These are phyloP conservation scores for Lepidonotus clava DNA, from an alignment of 2,888 invertebrate species.

Conservation along the genomic window DNA sequence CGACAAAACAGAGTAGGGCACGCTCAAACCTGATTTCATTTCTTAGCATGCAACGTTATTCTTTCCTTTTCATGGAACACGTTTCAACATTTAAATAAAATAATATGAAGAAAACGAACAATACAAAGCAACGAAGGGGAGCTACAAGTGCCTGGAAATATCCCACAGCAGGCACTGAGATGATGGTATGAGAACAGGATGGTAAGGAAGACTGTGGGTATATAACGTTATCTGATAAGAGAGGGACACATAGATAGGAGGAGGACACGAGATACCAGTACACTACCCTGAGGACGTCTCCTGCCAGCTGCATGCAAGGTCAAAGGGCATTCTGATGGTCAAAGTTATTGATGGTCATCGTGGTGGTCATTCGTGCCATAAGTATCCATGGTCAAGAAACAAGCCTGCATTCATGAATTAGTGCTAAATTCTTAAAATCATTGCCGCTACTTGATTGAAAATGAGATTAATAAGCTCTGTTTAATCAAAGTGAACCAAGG, in stretches of 20 bases:
- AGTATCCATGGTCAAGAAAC: background rate
- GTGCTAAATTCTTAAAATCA: background rate
- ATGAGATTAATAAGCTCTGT: background rate
- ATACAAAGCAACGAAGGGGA: background rate
- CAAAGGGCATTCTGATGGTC: constrained; percentile 33
- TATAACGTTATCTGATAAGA: background rate
- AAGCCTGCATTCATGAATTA: background rate
- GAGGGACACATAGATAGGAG: background rate
- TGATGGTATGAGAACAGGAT: background rate
- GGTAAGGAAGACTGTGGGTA: too few relatives aligned
- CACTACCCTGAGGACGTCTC: constrained; percentile 59
- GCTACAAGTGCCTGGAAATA: background rate
- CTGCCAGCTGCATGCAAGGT: constrained; percentile 57
- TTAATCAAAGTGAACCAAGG: background rate
- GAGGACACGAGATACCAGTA: constrained; percentile 39
- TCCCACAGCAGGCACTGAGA: background rate
- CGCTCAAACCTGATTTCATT: background rate
- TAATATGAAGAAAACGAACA: background rate
- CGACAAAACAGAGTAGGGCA: too few relatives aligned
- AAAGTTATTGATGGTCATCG: background rate
- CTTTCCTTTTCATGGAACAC: background rate
- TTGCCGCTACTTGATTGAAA: background rate
- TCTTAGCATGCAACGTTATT: background rate
- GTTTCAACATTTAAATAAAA: background rate
- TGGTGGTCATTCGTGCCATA: background rate